Conservation (phyloP, 2,113 vertebrate species). For the Sceloporus tristichus region DNA sequence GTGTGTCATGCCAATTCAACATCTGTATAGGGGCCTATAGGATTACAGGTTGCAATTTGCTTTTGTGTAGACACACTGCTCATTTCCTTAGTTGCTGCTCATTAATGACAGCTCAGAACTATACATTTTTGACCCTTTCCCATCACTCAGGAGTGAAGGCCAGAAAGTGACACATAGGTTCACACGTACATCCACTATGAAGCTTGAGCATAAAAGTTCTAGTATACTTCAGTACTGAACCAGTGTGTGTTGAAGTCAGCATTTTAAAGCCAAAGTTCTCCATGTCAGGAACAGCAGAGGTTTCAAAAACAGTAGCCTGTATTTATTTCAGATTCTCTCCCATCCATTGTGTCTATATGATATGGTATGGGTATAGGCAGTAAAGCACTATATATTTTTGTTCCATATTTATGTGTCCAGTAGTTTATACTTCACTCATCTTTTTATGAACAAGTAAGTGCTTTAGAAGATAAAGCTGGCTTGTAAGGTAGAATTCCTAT, state of each 20-base stretch:
- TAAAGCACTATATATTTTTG: neutral
- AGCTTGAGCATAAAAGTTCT: neutral
- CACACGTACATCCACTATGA: neutral
- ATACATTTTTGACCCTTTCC: too few relatives aligned
- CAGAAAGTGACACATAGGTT: too few relatives aligned
- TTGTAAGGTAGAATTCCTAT: neutral
- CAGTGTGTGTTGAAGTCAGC: neutral
- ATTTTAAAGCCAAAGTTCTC: neutral
- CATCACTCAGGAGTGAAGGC: too few relatives aligned
- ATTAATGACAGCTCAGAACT: too few relatives aligned
- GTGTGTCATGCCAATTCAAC: too few relatives aligned
- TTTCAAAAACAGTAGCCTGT: neutral
- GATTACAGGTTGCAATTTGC: too few relatives aligned
- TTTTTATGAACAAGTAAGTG: neutral
- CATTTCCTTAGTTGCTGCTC: too few relatives aligned
- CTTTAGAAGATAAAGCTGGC: neutral
- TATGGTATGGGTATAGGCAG: neutral
- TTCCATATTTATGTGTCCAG: neutral
- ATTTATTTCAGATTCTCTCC: neutral
- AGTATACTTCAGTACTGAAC: neutral
- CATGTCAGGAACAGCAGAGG: too few relatives aligned
- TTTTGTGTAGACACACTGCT: too few relatives aligned
- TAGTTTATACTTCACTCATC: neutral
- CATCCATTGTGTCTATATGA: neutral
- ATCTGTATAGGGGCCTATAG: too few relatives aligned